These are phyloP conservation scores for Telmatherina bonti DNA, from an alignment of 2,797 vertebrate species.

Conservation along the genomic window DNA sequence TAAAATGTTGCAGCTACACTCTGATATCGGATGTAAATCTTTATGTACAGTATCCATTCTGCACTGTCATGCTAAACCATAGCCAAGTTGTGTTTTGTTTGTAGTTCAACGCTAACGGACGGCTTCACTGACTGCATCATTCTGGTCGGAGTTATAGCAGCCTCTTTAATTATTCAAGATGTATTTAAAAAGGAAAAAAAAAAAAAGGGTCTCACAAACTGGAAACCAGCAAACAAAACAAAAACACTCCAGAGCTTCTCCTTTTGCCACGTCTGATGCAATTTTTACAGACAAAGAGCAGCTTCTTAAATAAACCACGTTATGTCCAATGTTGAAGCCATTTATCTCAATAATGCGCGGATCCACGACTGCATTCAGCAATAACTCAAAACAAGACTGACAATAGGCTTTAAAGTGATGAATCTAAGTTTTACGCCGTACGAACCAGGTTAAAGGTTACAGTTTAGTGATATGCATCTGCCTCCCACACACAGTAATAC, in stretches of 20 bases:
- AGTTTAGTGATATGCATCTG: background rate
- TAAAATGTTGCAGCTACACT: background rate
- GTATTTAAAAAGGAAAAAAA: background rate
- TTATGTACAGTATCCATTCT: background rate
- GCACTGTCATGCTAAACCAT: background rate
- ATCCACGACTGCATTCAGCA: background rate
- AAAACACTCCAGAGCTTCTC: constrained; percentile 12
- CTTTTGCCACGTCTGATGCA: constrained; percentile 22
- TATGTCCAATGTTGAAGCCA: background rate
- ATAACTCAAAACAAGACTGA: background rate
- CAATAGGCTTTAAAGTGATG: background rate
- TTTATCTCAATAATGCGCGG: background rate
- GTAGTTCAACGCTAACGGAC: background rate
- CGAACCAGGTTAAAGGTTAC: background rate
- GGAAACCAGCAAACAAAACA: constrained; percentile 17
- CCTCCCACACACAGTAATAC: background rate
- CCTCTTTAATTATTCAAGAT: constrained; percentile 23
- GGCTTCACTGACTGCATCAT: background rate
- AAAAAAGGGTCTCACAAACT: background rate
- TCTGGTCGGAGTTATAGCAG: background rate
- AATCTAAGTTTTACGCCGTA: background rate
- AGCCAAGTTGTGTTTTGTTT: background rate
- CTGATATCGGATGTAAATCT: background rate
- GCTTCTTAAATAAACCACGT: background rate
- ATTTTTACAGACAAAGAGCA: constrained; percentile 11